phyloP scores from a whole-genome alignment of 1,140 invertebrate species.

The Prorops nasuta region DNA sequence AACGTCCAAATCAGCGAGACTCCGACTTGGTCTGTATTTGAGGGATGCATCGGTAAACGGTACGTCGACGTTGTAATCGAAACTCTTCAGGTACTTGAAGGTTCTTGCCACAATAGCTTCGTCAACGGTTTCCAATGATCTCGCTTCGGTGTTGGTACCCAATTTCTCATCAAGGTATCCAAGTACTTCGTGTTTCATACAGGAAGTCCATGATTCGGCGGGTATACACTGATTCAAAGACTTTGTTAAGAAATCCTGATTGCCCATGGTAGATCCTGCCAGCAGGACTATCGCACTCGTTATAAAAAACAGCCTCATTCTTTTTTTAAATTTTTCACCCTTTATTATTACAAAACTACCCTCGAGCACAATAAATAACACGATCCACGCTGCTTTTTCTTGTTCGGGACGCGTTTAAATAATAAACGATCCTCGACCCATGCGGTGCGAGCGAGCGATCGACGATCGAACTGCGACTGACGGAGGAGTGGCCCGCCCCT shows the following conservation, averaged over 20 bases:
- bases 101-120: conserved; percentile 72
- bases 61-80: conserved; percentile 69
- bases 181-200: conserved; percentile 72
- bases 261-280: conserved; percentile 23
- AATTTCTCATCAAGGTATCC: conserved; percentile 69
- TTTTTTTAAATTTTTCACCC: conserved; percentile 6
- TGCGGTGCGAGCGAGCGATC: conserved; percentile 38
- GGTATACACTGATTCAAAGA: conserved; percentile 72
- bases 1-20: conserved; percentile 59
- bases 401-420: conserved; percentile 4
- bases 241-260: conserved; percentile 66
- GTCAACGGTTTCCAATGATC: conserved; percentile 64
- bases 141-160: conserved; percentile 62
- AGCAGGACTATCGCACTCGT: conserved; percentile 33
- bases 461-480: conserved; percentile 57
- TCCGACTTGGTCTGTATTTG: conserved; percentile 52
- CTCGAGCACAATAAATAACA: background rate
- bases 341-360: background rate
- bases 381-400: background rate
- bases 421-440: conserved; percentile 27
- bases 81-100: conserved; percentile 66
- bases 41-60: conserved; percentile 58
- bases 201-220: conserved; percentile 63
- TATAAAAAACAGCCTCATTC: conserved; percentile 37
- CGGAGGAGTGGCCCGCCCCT: conserved; percentile 54